Base-by-base conservation (phyloP, 1,140 invertebrate species). In the Drosophila repletoides region DNA sequence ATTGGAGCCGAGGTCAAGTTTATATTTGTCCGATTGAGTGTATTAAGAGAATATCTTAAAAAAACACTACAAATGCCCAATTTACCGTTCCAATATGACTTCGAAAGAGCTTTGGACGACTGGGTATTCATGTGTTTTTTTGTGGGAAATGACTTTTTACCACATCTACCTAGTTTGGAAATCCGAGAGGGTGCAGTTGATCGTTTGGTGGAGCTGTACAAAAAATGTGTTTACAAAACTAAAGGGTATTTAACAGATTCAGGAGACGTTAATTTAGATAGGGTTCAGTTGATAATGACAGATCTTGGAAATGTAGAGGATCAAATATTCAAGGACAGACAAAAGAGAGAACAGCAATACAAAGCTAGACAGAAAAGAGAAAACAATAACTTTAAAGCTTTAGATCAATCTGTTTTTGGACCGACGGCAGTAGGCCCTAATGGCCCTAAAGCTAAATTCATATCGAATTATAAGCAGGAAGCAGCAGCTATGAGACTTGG, bases 41-140 rank as follows among this genome's bases (percentile, higher is more conserved):
- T 99, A 5, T 92, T 99, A 5, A 91, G 98, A 29, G 98, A 99
- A 91, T 99, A 99, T 92, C 91, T 99, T 36, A 96, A 97, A 88
- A 94, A 93, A 90, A 98, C 99, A 72, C 92, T 99, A 26, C 90
- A 92, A 51, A 99, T 99, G 96, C 96, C 96, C 0, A 97, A 97
- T 91, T 92, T 99, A 9, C 97, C 98, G 1, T 99, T 99, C 89
- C 65, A 49, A 19, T 97, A 96, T 89, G 95, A 96, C 75, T 97
- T 97, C 88, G 96, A 99, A 87, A 91, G 97, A 61, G 97, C 94
- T 1, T 89, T 99, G 1, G 99, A 99, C 91, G 99, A 99, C 91
- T 99, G 98, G 98, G 98, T 99, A 0, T 99, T 99, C 90, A 99
- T 99, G 97, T 99, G 99, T 91, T 99, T 99, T 92, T 99, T 99